phyloP scores from a whole-genome alignment of 2,113 vertebrate species.

The Acinonyx jubatus region DNA sequence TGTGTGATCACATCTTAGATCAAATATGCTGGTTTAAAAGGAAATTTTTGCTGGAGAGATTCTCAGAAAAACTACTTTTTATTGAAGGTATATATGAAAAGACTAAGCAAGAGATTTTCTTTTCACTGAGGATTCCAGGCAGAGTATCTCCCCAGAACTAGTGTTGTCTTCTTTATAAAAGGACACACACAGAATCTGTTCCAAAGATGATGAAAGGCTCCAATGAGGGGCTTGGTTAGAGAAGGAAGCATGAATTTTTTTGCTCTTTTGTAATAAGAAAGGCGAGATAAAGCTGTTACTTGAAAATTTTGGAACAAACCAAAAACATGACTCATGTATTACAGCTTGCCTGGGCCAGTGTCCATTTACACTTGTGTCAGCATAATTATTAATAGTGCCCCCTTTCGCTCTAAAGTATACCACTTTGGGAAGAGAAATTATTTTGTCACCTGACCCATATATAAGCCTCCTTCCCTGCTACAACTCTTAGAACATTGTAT shows the following conservation, averaged over 20 bases:
- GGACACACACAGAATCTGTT: not conserved
- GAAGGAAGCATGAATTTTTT: not conserved
- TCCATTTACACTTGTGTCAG: not conserved
- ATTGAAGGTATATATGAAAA: not conserved
- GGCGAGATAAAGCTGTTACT: conserved; percentile 28
- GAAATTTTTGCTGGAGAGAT: conserved; percentile 13
- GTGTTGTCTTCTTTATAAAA: conserved; percentile 29
- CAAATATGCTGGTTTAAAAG: not conserved
- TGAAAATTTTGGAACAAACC: not conserved
- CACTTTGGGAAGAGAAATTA: conserved; percentile 15
- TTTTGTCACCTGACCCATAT: not conserved
- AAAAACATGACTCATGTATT: not conserved
- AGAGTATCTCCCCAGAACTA: not conserved
- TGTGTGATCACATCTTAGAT: not conserved
- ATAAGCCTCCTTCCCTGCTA: not conserved
- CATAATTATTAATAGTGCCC: not conserved
- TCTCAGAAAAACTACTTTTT: conserved; percentile 14
- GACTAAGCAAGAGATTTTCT: not conserved
- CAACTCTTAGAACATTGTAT: not conserved
- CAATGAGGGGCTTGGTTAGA: not conserved
- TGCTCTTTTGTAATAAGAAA: not conserved
- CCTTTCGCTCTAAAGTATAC: not conserved
- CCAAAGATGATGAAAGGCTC: not conserved
- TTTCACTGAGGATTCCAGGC: not conserved
- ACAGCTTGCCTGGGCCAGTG: not conserved